Conservation (phyloP, 1,140 invertebrate genomes). For the Melipona quadrifasciata region DNA sequence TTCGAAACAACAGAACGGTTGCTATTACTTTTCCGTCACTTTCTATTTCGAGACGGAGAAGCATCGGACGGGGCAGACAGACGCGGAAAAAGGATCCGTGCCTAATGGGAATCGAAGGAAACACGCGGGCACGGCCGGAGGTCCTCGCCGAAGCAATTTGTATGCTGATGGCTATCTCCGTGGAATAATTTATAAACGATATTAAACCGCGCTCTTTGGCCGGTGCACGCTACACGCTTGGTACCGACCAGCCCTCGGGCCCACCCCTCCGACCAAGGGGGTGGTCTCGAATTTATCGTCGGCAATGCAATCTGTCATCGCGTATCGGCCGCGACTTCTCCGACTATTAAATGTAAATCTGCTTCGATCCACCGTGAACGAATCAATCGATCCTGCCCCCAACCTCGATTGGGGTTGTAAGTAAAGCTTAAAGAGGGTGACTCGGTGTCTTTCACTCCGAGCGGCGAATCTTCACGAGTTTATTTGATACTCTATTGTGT, state of each 20-base stretch:
- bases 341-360: slow-evolving; percentile 50
- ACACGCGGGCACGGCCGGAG: slow-evolving; percentile 38
- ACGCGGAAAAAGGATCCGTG: slow-evolving; percentile 40
- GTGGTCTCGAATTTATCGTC: slow-evolving; percentile 47
- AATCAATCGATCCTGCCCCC: neutral
- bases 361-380: slow-evolving; percentile 20
- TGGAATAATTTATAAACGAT: slow-evolving; percentile 75
- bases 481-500: neutral
- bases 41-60: neutral
- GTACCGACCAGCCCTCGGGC: slow-evolving; percentile 55
- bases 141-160: slow-evolving; percentile 69
- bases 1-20: neutral
- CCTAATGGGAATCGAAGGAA: slow-evolving; percentile 52
- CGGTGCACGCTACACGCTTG: slow-evolving; percentile 63
- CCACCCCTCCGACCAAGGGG: slow-evolving; percentile 14
- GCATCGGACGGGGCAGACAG: neutral
- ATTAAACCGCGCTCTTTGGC: slow-evolving; percentile 70
- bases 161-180: slow-evolving; percentile 73
- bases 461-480: neutral
- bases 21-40: neutral
- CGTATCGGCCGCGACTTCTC: slow-evolving; percentile 40
- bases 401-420: neutral
- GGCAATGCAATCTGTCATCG: slow-evolving; percentile 44
- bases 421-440: neutral
- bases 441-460: neutral